Conservation (phyloP, 2,888 invertebrate species). For the Masnerella sp. region DNA sequence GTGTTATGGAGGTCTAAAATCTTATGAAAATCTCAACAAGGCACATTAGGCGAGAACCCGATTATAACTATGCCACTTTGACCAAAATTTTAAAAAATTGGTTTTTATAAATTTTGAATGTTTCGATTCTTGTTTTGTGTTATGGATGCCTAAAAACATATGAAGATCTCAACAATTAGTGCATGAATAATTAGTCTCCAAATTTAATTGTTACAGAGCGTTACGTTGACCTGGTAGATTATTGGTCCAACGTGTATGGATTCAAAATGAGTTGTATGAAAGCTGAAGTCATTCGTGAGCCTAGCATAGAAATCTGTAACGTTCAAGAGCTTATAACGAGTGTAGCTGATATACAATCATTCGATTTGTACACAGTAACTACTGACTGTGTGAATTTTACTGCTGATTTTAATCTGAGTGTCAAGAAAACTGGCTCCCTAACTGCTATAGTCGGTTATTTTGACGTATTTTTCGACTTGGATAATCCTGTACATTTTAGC, state of each 20-base stretch:
- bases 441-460: slow-evolving; percentile 94
- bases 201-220: slow-evolving; percentile 82
- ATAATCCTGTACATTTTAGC: slow-evolving; percentile 83
- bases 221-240: slow-evolving; percentile 86
- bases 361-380: slow-evolving; percentile 88
- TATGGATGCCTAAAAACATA: no score
- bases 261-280: slow-evolving; percentile 96
- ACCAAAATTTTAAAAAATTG: no score
- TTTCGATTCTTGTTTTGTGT: no score
- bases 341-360: slow-evolving; percentile 72
- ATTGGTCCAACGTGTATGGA: slow-evolving; percentile 96
- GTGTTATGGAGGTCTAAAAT: no score
- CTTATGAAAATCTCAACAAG: no score
- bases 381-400: slow-evolving; percentile 85
- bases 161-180: no score
- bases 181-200: no score
- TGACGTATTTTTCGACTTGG: slow-evolving; percentile 90
- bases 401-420: slow-evolving; percentile 83
- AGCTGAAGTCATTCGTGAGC: slow-evolving; percentile 88
- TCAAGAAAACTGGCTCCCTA: slow-evolving; percentile 83
- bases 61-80: no score
- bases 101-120: no score
- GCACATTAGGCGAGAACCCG: no score
- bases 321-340: slow-evolving; percentile 72
- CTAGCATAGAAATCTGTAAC: slow-evolving; percentile 82